phyloP scores from a whole-genome alignment of 2,113 vertebrate genomes.

The Salminus brasiliensis region DNA sequence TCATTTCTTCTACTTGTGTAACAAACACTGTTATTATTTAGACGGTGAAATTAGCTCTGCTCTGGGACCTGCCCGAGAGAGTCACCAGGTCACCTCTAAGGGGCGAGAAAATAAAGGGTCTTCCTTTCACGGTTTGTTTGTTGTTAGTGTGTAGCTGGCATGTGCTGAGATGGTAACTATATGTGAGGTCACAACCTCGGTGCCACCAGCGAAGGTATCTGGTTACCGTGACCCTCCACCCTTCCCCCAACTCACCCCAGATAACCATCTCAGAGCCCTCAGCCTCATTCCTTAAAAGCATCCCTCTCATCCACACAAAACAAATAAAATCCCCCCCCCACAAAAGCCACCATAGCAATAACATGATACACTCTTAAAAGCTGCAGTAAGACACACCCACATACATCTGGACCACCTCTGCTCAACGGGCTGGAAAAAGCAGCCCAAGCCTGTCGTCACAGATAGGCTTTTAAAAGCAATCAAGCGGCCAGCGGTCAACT shows the following conservation, averaged over 20 bases:
- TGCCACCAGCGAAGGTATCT: slow-evolving; percentile 43
- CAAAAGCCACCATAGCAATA: slow-evolving; percentile 34
- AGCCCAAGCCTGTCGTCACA: slow-evolving; percentile 38
- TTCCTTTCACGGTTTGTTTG: slow-evolving; percentile 49
- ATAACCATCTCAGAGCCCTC: slow-evolving; percentile 52
- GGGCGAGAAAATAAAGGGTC: slow-evolving; percentile 24
- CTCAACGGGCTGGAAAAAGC: slow-evolving; percentile 41
- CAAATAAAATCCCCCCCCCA: slow-evolving; percentile 31
- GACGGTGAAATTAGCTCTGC: slow-evolving; percentile 25
- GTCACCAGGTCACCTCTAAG: slow-evolving; percentile 47
- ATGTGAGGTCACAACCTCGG: slow-evolving; percentile 50
- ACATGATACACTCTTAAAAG: slow-evolving; percentile 41
- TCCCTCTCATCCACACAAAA: slow-evolving; percentile 44
- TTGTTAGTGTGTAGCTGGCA: slow-evolving; percentile 53
- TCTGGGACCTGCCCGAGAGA: slow-evolving; percentile 13
- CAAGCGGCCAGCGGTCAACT: slow-evolving; percentile 46
- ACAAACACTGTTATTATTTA: slow-evolving; percentile 54
- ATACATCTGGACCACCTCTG: slow-evolving; percentile 60
- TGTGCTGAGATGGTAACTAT: slow-evolving; percentile 56
- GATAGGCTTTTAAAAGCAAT: slow-evolving; percentile 55
- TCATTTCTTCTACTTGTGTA: slow-evolving; percentile 30
- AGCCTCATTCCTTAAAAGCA: slow-evolving; percentile 38
- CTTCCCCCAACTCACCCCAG: slow-evolving; percentile 23
- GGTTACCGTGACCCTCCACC: slow-evolving; percentile 45
- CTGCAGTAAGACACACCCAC: slow-evolving; percentile 22